A percentile compares a stretch with the other conserved stretches of the same genome.
phyloP scores from a whole-genome alignment of 2,797 vertebrate species.

The Leucoraja ocellata region DNA sequence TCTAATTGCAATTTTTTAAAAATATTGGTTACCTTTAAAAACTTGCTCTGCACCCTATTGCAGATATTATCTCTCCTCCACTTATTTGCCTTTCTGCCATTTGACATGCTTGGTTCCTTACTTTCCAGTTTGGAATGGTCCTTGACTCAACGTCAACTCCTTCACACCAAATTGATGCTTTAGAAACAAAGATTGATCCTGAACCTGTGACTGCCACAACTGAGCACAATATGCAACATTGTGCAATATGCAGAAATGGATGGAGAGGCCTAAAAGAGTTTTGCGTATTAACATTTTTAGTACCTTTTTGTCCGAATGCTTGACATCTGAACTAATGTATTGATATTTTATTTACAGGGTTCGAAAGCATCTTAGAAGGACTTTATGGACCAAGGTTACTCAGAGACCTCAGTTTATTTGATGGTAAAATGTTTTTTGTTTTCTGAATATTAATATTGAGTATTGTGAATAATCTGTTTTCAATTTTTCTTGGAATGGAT shows the following conservation, averaged over 20 bases:
- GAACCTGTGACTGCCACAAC: neutral
- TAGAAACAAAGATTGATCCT: neutral
- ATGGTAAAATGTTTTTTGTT: constrained; percentile 65
- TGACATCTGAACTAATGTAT: neutral
- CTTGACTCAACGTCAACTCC: no score
- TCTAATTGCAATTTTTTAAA: no score
- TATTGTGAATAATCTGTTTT: neutral
- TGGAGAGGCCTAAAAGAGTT: no score
- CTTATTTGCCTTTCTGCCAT: no score
- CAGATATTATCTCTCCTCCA: no score
- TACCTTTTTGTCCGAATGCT: neutral
- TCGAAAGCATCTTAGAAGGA: constrained; percentile 98
- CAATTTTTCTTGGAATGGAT: constrained; percentile 23
- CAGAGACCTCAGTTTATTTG: constrained; percentile 97
- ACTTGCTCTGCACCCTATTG: no score
- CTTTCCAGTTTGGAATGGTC: no score
- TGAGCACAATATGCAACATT: neutral
- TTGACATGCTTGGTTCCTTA: no score
- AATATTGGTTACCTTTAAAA: no score
- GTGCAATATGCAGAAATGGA: no score
- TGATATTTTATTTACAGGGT: constrained; percentile 66
- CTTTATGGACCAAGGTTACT: constrained; percentile 93
- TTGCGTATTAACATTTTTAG: neutral
- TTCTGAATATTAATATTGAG: constrained; percentile 15
- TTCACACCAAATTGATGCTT: no score